Conservation (phyloP, 2,113 vertebrate species). For the Rattus norvegicus region GRCr8 NC_086034.1:45221001-45221500, state of each 20-base stretch:
- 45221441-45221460: neutral
- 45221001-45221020: neutral
- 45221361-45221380: neutral
- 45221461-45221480: neutral
- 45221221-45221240: neutral
- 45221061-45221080: rapidly evolving
- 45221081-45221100: neutral
- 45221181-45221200: neutral
- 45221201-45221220: neutral
- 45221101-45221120: neutral
- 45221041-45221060: no score
- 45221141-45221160: neutral
- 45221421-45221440: slow-evolving; percentile 8
- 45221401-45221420: neutral
- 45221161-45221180: neutral
- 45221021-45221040: neutral
- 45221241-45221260: slow-evolving; percentile 13
- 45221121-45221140: rapidly evolving
- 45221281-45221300: neutral
- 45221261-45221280: neutral
- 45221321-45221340: slow-evolving; percentile 30
- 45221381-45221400: neutral
- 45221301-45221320: neutral
- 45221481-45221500: neutral
- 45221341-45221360: neutral